Evolutionary conservation across 2,797 vertebrate genomes (phyloP).

Genomic region (Melanotaenia pygmaea): DNA sequence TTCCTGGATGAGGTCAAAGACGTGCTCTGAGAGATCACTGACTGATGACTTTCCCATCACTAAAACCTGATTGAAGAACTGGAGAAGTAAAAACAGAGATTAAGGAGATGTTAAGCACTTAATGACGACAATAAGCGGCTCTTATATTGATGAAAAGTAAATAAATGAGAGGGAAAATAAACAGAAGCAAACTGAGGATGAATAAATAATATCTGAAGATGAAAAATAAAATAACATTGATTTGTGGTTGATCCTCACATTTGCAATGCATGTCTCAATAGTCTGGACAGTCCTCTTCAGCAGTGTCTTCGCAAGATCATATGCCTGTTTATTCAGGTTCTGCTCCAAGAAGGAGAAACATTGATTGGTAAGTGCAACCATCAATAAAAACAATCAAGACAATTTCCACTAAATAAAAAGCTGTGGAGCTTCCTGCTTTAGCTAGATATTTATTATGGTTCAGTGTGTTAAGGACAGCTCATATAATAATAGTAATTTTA

Average conservation of each 20-base stretch:
- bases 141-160: not conserved
- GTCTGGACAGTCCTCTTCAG: conserved; percentile 98
- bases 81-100: conserved; percentile 11
- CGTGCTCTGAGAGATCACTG: conserved; percentile 97
- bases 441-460: no score
- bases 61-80: conserved; percentile 99
- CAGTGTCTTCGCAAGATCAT: conserved; percentile 96
- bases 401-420: no score
- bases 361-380: conserved; percentile 1
- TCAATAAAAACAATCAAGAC: not conserved
- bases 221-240: not conserved
- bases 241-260: conserved; percentile 83
- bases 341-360: conserved; percentile 68
- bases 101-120: not conserved
- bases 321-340: conserved; percentile 99
- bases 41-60: conserved; percentile 98
- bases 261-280: conserved; percentile 97
- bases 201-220: not conserved
- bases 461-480: no score
- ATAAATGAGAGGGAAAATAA: not conserved
- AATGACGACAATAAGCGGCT: no score
- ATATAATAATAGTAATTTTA: no score
- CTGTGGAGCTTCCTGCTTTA: no score
- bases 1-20: conserved; percentile 99
- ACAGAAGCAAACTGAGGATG: not conserved